Conservation (phyloP, 2,797 vertebrate species). For the Sternarchorhynchus goeldii region DNA sequence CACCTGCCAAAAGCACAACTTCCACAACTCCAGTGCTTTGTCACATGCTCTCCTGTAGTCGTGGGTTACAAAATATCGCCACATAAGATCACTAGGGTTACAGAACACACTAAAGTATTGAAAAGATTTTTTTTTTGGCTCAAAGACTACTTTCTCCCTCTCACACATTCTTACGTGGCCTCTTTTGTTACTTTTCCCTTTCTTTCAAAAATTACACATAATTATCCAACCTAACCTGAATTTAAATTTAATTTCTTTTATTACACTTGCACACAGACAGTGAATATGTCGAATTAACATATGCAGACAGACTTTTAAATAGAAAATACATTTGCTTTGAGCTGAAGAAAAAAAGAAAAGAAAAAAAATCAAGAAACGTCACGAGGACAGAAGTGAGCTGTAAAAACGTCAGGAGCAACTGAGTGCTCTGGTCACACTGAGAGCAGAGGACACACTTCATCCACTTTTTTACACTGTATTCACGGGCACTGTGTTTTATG, state of each 20-base stretch:
- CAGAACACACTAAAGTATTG: neutral
- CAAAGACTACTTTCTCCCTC: neutral
- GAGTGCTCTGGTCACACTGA: neutral
- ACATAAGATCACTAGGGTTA: slow-evolving; percentile 19
- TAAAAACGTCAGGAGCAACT: neutral
- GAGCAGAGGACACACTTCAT: neutral
- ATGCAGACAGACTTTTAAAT: slow-evolving; percentile 5
- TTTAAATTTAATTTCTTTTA: slow-evolving; percentile 6
- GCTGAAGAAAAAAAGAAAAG: neutral
- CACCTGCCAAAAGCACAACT: slow-evolving; percentile 20
- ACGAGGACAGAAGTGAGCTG: neutral
- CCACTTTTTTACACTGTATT: slow-evolving; percentile 17
- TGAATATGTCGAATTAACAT: neutral
- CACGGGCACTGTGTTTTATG: neutral
- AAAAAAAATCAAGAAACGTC: neutral
- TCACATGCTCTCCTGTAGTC: slow-evolving; percentile 1
- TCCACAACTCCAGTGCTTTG: neutral
- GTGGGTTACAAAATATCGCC: neutral
- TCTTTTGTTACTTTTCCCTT: slow-evolving; percentile 15
- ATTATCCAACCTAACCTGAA: slow-evolving; percentile 29
- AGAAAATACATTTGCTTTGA: neutral
- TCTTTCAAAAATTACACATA: slow-evolving; percentile 33
- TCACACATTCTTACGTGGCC: neutral
- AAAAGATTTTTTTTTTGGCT: slow-evolving; percentile 24
- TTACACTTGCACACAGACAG: neutral